Evolutionary conservation across 2,797 vertebrate genomes (phyloP).

Genomic region (Mormyrus proboscirostris): DNA sequence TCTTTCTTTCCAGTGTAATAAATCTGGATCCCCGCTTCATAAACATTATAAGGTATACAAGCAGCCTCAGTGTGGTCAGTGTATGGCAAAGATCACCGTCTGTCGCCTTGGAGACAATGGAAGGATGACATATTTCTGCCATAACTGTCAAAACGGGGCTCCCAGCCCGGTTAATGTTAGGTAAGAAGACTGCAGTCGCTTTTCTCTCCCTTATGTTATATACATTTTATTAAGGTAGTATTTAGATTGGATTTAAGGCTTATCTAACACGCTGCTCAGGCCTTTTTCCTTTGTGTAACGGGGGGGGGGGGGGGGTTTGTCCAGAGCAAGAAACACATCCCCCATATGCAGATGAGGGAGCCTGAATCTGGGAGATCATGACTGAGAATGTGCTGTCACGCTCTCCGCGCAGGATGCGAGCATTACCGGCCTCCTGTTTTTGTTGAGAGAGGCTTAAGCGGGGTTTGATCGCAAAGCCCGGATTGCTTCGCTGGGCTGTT

Average conservation of each 20-base stretch:
- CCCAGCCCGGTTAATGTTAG: constrained; percentile 60
- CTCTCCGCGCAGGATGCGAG: constrained; percentile 51
- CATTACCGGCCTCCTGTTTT: constrained; percentile 59
- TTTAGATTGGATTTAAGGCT: constrained; percentile 28
- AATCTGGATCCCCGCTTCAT: constrained; percentile 64
- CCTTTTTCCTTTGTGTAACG: constrained; percentile 5
- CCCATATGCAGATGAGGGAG: constrained; percentile 57
- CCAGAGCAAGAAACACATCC: constrained; percentile 36
- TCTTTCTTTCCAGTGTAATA: constrained; percentile 68
- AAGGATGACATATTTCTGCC: constrained; percentile 92
- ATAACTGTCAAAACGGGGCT: constrained; percentile 73
- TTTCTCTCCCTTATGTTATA: neutral
- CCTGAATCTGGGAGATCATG: constrained; percentile 52
- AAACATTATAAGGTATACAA: constrained; percentile 85
- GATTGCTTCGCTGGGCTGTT: constrained; percentile 57
- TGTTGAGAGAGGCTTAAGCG: constrained; percentile 61
- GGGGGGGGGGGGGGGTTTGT: neutral
- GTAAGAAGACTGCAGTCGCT: constrained; percentile 49
- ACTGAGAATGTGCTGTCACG: constrained; percentile 50
- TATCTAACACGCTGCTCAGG: constrained; percentile 37
- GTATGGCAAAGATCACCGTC: constrained; percentile 64
- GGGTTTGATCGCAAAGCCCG: constrained; percentile 58
- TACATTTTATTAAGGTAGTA: constrained; percentile 18
- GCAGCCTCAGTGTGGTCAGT: constrained; percentile 67
- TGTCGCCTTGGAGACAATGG: constrained; percentile 79